phyloP scores from a whole-genome alignment of 2,888 invertebrate genomes.

The Charanyca ferruginea region DNA sequence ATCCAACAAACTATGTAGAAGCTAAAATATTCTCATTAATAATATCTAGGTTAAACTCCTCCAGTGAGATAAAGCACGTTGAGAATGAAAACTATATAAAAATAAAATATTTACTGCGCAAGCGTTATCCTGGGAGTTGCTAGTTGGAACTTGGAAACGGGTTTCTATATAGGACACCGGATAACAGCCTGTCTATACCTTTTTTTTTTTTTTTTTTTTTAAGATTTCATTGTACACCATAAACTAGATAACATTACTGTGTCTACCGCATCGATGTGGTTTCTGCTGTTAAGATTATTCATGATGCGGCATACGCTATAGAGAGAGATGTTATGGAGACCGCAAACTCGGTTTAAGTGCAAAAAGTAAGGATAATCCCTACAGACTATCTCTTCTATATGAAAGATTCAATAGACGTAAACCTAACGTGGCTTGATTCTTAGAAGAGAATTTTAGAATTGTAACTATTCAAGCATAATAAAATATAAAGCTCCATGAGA shows the following conservation, averaged over 20 bases:
- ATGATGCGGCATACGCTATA: slow-evolving; percentile 3
- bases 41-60: slow-evolving; percentile 47
- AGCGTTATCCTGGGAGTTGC: slow-evolving; percentile 39
- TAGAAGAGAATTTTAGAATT: neutral
- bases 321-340: slow-evolving; percentile 1
- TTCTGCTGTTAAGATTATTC: slow-evolving; percentile 20
- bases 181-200: slow-evolving; percentile 27
- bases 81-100: slow-evolving; percentile 34
- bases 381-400: neutral
- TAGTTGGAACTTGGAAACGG: slow-evolving; percentile 30
- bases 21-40: slow-evolving; percentile 48
- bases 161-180: slow-evolving; percentile 42
- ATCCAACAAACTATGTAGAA: slow-evolving; percentile 14
- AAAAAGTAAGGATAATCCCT: slow-evolving; percentile 23
- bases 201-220: no score
- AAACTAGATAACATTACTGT: slow-evolving; percentile 31
- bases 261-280: slow-evolving; percentile 37
- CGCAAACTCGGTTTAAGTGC: slow-evolving; percentile 3
- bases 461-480: neutral
- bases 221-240: slow-evolving; percentile 28
- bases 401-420: slow-evolving; percentile 7
- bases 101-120: slow-evolving; percentile 31
- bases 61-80: slow-evolving; percentile 25
- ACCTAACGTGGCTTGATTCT: neutral
- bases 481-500: slow-evolving; percentile 3